Base-by-base conservation (phyloP, 2,797 vertebrate genomes). In the Linurgus olivaceus region DNA sequence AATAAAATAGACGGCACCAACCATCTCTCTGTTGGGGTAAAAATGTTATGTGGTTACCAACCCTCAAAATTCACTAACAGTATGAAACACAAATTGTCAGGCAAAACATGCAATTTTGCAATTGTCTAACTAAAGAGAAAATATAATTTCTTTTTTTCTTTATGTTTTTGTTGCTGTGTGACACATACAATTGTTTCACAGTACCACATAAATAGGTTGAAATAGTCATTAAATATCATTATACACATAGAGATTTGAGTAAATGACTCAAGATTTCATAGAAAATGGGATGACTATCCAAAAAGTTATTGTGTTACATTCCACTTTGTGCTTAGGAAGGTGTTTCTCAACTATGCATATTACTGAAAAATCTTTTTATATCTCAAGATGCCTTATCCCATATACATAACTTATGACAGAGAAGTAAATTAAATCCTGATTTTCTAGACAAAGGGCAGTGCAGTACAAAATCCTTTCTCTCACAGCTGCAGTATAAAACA, bases 61-160 rank as follows among this genome's bases (percentile, higher is more conserved):
- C 7, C 2, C 26, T 58, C 24, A 63, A 23, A 73, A 45, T 47
- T 72, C 26, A 63, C 4, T 25, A 71, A 18, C 0, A 0, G 2
- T 18, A 42, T 33, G 31, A 82, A 76, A 80, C 23, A 42, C 1
- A 50, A 58, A 25, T 35, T 68, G 3, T 70, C 28, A 18, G 37
- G 19, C 8, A 76, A 68, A 87, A 68, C 0, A 0, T n/a, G 5
- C 6, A n/a, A 23, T 33, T 87, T 72, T 37, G 8, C 5, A 76
- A 15, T 57, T 35, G 2, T 59, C 18, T 78, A 81, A 57, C 38
- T 61, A 50, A 70, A 57, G 10, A 73, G 17, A 66, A 88, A 88
- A 66, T 6, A 3, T 10, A 28, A 8, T 3, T n/a, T 9, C 12
- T 12, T 4, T 37, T 6, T 44, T 26, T 76, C 31, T 1, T 2